These are phyloP conservation scores for Hedychridium roseum DNA, from an alignment of 2,888 invertebrate species.

Conservation along the genomic window DNA sequence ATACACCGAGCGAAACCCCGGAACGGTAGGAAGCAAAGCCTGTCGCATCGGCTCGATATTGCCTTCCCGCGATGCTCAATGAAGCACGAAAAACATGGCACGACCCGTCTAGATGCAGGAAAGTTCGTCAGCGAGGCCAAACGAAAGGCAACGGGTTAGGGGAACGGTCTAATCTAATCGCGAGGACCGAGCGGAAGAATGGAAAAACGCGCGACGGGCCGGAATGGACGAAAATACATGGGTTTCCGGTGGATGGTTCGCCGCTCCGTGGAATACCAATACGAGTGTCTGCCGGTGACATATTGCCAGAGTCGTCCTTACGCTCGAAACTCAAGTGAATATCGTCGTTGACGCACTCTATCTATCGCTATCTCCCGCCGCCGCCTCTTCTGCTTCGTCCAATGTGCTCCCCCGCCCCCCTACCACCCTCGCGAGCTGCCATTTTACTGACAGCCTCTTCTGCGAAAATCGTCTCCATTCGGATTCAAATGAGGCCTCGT, in stretches of 20 bases:
- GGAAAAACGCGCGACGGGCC: constrained; percentile 21
- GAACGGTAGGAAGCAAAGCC: too few relatives aligned
- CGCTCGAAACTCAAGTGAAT: constrained; percentile 43
- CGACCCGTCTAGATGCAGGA: neutral
- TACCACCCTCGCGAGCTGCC: constrained; percentile 33
- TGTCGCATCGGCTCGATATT: too few relatives aligned
- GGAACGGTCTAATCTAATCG: constrained; percentile 15
- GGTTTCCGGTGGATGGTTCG: constrained; percentile 46
- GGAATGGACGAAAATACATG: constrained; percentile 47
- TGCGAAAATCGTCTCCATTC: constrained; percentile 61
- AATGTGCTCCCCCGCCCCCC: neutral
- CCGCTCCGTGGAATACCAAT: constrained; percentile 41
- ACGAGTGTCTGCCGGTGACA: constrained; percentile 57
- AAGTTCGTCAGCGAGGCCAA: neutral
- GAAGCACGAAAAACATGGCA: too few relatives aligned
- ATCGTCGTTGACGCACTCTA: constrained; percentile 4
- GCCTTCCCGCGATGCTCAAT: too few relatives aligned
- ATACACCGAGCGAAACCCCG: neutral
- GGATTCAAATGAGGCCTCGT: constrained; percentile 62
- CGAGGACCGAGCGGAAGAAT: constrained; percentile 15
- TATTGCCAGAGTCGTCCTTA: constrained; percentile 55
- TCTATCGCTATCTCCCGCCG: constrained; percentile 2
- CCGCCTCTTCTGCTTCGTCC: neutral
- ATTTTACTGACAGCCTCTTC: constrained; percentile 56
- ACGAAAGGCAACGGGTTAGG: constrained; percentile 23